Evolutionary conservation across 2,888 invertebrate genomes (phyloP).

Genomic region (Pilophorus perplexus): DNA sequence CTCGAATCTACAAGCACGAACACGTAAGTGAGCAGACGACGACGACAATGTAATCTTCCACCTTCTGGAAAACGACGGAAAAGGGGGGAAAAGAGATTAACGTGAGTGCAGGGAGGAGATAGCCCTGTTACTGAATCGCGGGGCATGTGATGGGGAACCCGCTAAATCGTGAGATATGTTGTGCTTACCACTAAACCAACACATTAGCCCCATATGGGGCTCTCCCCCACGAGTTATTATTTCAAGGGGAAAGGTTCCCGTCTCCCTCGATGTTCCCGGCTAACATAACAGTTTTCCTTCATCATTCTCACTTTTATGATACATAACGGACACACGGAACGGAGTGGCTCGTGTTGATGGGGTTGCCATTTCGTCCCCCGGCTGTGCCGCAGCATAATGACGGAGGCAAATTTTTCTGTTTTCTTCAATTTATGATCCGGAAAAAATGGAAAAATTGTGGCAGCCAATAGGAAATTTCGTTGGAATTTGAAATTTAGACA

Average conservation of each 20-base stretch:
- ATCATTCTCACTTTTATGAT: constrained; percentile 20
- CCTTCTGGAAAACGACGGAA: constrained; percentile 5
- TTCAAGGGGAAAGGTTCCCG: no score
- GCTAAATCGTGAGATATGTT: constrained; percentile 35
- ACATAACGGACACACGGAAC: constrained; percentile 11
- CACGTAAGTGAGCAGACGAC: background rate
- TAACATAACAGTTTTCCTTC: constrained; percentile 34
- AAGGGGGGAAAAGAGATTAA: constrained; percentile 6
- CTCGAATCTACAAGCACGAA: no score
- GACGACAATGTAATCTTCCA: background rate
- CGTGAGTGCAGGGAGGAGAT: constrained; percentile 10
- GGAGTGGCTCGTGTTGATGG: constrained; percentile 10
- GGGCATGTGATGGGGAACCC: constrained; percentile 19
- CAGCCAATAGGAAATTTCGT: no score
- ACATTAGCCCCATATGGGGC: constrained; percentile 41
- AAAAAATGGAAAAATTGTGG: no score
- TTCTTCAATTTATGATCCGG: no score
- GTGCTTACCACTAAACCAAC: constrained; percentile 40
- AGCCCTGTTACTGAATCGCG: constrained; percentile 17
- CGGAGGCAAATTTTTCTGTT: no score
- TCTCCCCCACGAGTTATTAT: constrained; percentile 37
- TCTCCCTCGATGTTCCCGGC: background rate
- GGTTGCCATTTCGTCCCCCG: constrained; percentile 7
- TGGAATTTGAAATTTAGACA: no score
- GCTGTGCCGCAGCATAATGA: no score